These are phyloP conservation scores for Seriola dumerili DNA, from an alignment of 2,113 vertebrate species.

Conservation along the genomic window DNA sequence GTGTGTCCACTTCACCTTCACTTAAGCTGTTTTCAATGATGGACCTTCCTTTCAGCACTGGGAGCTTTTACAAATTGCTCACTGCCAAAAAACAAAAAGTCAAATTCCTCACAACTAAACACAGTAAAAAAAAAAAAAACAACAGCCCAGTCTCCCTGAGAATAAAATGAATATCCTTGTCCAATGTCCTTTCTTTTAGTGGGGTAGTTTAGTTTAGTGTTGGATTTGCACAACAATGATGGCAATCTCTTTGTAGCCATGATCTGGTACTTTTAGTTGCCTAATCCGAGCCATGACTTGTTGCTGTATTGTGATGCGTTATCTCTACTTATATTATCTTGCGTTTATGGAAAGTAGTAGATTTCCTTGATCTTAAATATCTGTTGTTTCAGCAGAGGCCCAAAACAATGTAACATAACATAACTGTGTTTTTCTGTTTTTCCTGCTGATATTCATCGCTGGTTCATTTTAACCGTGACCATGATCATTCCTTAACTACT, in stretches of 20 bases:
- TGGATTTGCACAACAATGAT: too few relatives aligned
- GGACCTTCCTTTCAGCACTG: conserved; percentile 22
- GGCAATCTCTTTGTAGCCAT: not conserved
- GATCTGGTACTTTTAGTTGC: not conserved
- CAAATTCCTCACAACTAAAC: conserved; percentile 20
- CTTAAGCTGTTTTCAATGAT: conserved; percentile 43
- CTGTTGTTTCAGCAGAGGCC: too few relatives aligned
- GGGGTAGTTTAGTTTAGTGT: not conserved
- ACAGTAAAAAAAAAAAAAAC: not conserved
- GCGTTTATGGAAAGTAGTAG: not conserved
- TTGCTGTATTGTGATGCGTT: not conserved
- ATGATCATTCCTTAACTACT: not conserved
- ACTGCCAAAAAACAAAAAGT: conserved; percentile 30
- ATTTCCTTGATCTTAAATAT: not conserved
- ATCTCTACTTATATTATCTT: not conserved
- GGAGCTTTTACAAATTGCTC: conserved; percentile 38
- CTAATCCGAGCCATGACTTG: too few relatives aligned
- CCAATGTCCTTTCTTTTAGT: too few relatives aligned
- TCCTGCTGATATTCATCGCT: not conserved
- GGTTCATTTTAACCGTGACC: not conserved
- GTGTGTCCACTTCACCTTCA: conserved; percentile 36
- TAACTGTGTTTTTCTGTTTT: not conserved
- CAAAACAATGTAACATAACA: too few relatives aligned
- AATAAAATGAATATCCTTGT: too few relatives aligned
- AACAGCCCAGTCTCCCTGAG: not conserved